These are phyloP conservation scores for Bicyclus anynana DNA, from an alignment of 1,140 invertebrate species.

Conservation along the genomic window DNA sequence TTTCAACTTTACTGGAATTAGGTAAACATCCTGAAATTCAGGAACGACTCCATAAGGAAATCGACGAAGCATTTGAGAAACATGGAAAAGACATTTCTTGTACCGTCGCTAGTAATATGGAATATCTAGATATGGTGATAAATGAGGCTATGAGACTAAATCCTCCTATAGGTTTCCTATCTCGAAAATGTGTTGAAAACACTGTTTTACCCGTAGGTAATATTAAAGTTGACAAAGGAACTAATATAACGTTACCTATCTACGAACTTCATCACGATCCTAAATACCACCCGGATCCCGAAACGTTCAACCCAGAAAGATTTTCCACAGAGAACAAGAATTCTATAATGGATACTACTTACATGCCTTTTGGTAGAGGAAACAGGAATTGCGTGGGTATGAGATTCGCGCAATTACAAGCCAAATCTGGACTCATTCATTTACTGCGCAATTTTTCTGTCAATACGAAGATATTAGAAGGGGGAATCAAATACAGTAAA, in stretches of 20 bases:
- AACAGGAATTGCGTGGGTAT: slow-evolving; percentile 79
- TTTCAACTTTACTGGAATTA: slow-evolving; percentile 67
- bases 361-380: slow-evolving; percentile 81
- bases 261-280: slow-evolving; percentile 55
- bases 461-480: slow-evolving; percentile 18
- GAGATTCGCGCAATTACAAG: slow-evolving; percentile 71
- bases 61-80: slow-evolving; percentile 64
- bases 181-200: slow-evolving; percentile 30
- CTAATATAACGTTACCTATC: slow-evolving; percentile 41
- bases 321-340: slow-evolving; percentile 49
- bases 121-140: slow-evolving; percentile 58
- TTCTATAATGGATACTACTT: slow-evolving; percentile 41
- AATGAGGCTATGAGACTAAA: slow-evolving; percentile 71
- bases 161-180: slow-evolving; percentile 48
- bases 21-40: slow-evolving; percentile 76
- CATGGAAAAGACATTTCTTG: slow-evolving; percentile 44
- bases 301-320: slow-evolving; percentile 69
- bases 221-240: slow-evolving; percentile 42
- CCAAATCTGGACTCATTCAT: slow-evolving; percentile 54
- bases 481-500: slow-evolving; percentile 26
- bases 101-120: slow-evolving; percentile 47
- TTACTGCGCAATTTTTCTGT: slow-evolving; percentile 47
- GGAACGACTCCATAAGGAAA: slow-evolving; percentile 77
- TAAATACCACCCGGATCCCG: slow-evolving; percentile 59
- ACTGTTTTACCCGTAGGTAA: slow-evolving; percentile 39